A percentile compares a stretch with the other conserved stretches of the same genome.
These are phyloP conservation scores for Todus mexicanus DNA, from an alignment of 2,797 vertebrate genomes.

Conservation along the genomic window DNA sequence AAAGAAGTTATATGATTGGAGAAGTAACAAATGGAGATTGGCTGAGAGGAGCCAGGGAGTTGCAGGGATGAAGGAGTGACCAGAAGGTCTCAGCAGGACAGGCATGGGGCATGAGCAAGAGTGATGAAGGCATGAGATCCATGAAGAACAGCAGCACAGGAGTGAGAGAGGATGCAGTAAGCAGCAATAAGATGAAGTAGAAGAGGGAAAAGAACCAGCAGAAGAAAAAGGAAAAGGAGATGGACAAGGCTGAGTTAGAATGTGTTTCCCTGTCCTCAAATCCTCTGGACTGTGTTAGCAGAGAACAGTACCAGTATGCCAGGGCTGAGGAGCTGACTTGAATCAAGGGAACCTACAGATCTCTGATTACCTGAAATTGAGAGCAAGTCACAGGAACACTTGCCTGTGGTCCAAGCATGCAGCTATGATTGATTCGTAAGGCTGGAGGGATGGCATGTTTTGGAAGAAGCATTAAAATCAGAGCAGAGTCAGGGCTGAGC, in stretches of 20 bases:
- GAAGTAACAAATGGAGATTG: background rate
- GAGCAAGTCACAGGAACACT: background rate
- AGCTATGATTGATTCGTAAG: background rate
- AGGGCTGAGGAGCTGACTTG: background rate
- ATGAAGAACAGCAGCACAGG: background rate
- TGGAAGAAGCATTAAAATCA: background rate
- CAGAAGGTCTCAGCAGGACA: background rate
- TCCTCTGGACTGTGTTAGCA: background rate
- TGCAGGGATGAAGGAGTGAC: background rate
- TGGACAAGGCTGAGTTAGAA: background rate
- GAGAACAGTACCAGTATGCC: background rate
- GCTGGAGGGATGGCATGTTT: no score
- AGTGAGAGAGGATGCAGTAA: background rate
- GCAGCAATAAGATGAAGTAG: background rate
- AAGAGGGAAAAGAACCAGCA: background rate
- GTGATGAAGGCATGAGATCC: background rate
- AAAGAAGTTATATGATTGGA: background rate
- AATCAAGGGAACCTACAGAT: background rate
- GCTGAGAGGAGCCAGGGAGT: background rate
- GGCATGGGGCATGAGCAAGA: background rate
- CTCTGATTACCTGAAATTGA: background rate
- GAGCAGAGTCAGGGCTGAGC: background rate
- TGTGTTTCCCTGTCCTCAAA: background rate
- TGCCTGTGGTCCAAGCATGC: background rate
- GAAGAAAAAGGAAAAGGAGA: background rate